Conservation (phyloP, 1,140 invertebrate species). For the Drosophila pandora region DNA sequence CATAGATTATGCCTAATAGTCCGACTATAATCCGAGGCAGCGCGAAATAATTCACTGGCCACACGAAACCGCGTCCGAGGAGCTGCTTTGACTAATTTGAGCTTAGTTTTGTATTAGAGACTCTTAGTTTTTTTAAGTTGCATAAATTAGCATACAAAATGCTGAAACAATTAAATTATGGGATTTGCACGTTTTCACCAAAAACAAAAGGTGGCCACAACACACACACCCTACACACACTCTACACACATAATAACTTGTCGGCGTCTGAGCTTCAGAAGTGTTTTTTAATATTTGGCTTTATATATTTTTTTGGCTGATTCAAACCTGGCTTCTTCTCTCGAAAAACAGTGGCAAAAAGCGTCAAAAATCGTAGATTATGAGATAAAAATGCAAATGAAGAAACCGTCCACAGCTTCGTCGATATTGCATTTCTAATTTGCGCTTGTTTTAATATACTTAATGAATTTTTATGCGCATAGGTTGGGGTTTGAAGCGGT, state of each 20-base stretch:
- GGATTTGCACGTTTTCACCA: conserved; percentile 78
- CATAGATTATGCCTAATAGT: conserved; percentile 48
- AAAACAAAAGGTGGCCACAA: conserved; percentile 32
- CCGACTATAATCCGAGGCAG: conserved; percentile 36
- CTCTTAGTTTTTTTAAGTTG: conserved; percentile 30
- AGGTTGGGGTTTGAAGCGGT: conserved; percentile 8
- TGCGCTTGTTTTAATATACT: conserved; percentile 81
- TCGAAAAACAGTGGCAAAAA: conserved; percentile 75
- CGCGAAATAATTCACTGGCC: conserved; percentile 69
- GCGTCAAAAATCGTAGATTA: conserved; percentile 80
- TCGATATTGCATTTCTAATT: conserved; percentile 70
- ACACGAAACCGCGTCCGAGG: conserved; percentile 37
- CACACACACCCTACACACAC: conserved; percentile 27
- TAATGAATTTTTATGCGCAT: conserved; percentile 71
- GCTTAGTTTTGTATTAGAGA: conserved; percentile 45
- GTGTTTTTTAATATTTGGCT: conserved; percentile 64
- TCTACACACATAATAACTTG: conserved; percentile 32
- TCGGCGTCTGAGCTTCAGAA: conserved; percentile 65
- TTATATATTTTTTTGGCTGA: conserved; percentile 21
- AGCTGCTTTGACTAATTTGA: conserved; percentile 70
- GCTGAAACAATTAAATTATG: conserved; percentile 80
- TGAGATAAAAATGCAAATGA: conserved; percentile 75
- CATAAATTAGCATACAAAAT: conserved; percentile 69
- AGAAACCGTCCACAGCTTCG: background rate
- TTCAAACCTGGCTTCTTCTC: conserved; percentile 52